Conservation (phyloP, 1,140 invertebrate species). For the Hyphantria cunea region DNA sequence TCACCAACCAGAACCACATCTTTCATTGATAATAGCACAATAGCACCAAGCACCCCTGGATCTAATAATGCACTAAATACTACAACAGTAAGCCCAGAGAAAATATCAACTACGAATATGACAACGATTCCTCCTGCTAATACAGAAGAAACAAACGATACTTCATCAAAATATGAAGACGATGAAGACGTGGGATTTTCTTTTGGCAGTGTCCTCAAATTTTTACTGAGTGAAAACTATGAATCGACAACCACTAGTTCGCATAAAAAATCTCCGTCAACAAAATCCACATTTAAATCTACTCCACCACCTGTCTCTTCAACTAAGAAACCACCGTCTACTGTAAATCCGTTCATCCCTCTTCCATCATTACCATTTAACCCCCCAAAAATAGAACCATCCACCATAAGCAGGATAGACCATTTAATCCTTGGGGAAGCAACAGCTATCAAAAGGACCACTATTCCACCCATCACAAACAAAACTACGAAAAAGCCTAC, state of each 20-base stretch:
- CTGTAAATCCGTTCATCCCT: constrained; percentile 45
- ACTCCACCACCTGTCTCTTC: constrained; percentile 5
- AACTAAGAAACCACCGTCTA: constrained; percentile 23
- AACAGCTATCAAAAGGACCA: constrained; percentile 58
- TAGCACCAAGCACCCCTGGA: background rate
- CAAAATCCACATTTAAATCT: constrained; percentile 31
- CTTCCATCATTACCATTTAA: constrained; percentile 50
- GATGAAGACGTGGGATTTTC: constrained; percentile 81
- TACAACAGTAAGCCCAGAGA: background rate
- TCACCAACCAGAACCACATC: background rate
- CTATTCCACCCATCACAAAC: constrained; percentile 34
- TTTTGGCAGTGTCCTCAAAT: constrained; percentile 82
- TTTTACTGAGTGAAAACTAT: constrained; percentile 79
- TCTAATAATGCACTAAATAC: background rate
- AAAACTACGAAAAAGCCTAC: constrained; percentile 37
- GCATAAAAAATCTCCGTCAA: constrained; percentile 39
- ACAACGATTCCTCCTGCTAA: constrained; percentile 34
- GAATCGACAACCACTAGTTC: constrained; percentile 56
- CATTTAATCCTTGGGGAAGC: constrained; percentile 71
- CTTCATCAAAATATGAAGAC: constrained; percentile 54
- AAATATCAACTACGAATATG: background rate
- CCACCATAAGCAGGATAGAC: constrained; percentile 63
- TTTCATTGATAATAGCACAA: background rate
- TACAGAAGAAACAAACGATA: constrained; percentile 33
- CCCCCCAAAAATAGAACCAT: constrained; percentile 47